Conservation (phyloP, 2,113 vertebrate species). For the Mesitornis unicolor region DNA sequence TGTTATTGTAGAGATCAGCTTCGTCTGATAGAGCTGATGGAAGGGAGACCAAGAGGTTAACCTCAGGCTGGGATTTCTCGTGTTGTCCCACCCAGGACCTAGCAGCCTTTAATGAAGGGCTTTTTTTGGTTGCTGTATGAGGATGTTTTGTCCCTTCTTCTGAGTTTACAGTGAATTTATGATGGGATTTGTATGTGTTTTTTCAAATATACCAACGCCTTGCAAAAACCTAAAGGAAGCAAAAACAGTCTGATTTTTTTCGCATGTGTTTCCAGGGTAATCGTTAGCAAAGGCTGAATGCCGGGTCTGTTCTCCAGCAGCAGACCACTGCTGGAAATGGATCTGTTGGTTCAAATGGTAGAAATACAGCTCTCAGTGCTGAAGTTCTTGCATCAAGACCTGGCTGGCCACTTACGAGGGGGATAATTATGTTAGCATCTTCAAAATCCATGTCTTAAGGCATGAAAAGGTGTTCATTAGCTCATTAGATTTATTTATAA, state of each 20-base stretch:
- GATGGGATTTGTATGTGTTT: neutral
- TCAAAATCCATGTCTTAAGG: neutral
- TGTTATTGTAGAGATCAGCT: neutral
- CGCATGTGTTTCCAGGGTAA: neutral
- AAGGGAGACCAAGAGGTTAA: neutral
- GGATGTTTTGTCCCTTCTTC: neutral
- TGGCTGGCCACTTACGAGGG: neutral
- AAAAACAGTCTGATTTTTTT: neutral
- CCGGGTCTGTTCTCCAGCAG: neutral
- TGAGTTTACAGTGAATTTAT: neutral
- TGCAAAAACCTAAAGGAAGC: neutral
- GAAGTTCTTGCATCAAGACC: neutral
- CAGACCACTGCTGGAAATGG: neutral
- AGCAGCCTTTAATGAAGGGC: neutral
- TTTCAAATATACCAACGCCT: neutral
- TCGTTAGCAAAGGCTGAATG: neutral
- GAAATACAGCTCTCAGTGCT: neutral
- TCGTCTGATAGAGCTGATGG: neutral
- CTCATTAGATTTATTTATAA: neutral
- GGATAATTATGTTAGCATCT: neutral
- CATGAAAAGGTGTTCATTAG: neutral
- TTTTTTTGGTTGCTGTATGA: neutral
- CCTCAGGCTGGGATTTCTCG: neutral
- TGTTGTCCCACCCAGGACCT: neutral
- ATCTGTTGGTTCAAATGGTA: neutral